Evolutionary conservation across 2,888 invertebrate species (phyloP), one percentile per base, ranked within the genome.

Genomic region (Lochmaea crataegi): DNA sequence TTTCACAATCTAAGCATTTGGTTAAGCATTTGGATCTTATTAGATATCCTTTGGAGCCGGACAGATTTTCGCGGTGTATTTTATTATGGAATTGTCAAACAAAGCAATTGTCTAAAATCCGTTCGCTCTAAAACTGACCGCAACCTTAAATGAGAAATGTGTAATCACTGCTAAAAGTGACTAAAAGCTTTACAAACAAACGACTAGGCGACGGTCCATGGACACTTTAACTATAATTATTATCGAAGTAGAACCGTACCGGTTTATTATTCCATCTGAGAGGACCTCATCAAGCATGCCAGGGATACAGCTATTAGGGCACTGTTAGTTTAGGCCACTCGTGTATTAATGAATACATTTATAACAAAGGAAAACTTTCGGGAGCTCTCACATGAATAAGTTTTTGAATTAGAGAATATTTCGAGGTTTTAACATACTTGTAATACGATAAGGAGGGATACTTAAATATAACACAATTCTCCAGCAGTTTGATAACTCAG

Each of bases 181-280:
- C 14, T 67, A 56, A 58, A 67, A 67, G 66, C 65, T 58, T 22
- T 10, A n/a, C 71, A 71, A 65, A 68, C 58, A 66, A 68, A 73
- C 45, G 69, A 66, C 65, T 66, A 66, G 57, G 67, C 66, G 65
- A 26, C 65, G 64, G 51, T 51, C 65, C 51, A 58, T 61, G 69
- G 68, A 65, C 74, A 72, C 68, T 74, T 63, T 56, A 48, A 53
- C 68, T 60, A 71, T 74, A 74, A 71, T 74, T 72, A 74, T 74
- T 68, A 53, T 18, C 53, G 63, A 56, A 71, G 71, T 64, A 65
- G 57, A 74, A 65, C 71, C 48, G 66, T 58, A 68, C 18, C 60
- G 45, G 71, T 61, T 69, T 69, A 66, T 73, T 66, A 73, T 70
- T 69, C 73, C 22, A 69, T 69, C 66, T 65, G 65, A 48, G 68